These are phyloP conservation scores for Tenthredo notha DNA, from an alignment of 2,888 invertebrate species.

Conservation along the genomic window DNA sequence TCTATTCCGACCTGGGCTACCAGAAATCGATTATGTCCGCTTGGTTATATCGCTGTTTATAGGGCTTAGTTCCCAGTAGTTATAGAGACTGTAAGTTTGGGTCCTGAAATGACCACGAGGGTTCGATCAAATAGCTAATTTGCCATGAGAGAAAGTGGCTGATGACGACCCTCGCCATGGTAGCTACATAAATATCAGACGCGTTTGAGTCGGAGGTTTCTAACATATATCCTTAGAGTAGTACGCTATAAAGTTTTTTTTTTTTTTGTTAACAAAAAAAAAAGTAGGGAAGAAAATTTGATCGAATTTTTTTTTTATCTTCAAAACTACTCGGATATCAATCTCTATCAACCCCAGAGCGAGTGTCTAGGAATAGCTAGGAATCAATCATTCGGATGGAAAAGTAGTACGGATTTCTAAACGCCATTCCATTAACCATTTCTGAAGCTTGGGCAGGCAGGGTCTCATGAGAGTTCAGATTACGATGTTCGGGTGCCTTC, in stretches of 20 bases:
- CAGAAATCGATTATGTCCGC: not conserved
- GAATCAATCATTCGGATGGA: slow-evolving; percentile 37
- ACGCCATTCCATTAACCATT: slow-evolving; percentile 40
- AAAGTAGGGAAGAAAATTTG: not conserved
- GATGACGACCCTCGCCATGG: not conserved
- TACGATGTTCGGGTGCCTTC: slow-evolving; percentile 19
- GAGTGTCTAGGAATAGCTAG: slow-evolving; percentile 24
- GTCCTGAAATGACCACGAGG: not conserved
- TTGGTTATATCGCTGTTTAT: not conserved
- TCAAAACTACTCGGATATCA: slow-evolving; percentile 2
- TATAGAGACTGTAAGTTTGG: not conserved
- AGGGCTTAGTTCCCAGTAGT: not conserved
- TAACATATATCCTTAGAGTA: not conserved
- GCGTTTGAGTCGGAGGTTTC: not conserved
- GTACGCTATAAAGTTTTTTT: not conserved
- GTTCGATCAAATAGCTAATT: slow-evolving; percentile 39
- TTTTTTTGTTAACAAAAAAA: not conserved
- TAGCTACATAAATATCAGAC: not conserved
- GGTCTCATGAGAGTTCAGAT: slow-evolving; percentile 5
- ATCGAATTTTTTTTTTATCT: not conserved
- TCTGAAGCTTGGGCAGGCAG: not conserved
- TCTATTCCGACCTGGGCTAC: not conserved
- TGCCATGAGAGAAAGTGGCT: slow-evolving; percentile 12
- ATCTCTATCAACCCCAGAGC: slow-evolving; percentile 41
- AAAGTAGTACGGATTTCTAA: slow-evolving; percentile 41